phyloP scores from a whole-genome alignment of 2,113 vertebrate genomes.

The Eleginops maclovinus region DNA sequence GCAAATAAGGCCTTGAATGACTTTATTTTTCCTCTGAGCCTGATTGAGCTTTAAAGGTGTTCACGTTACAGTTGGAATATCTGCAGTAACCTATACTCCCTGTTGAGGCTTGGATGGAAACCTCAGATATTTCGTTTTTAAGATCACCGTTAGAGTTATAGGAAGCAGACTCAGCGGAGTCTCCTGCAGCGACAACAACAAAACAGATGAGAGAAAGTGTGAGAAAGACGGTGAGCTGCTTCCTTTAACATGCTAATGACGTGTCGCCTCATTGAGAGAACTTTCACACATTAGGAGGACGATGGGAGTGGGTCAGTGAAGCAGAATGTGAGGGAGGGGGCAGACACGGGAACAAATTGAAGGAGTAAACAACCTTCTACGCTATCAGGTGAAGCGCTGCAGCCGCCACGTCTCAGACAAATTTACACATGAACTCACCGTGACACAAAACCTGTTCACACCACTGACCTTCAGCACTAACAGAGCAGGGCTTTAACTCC shows the following conservation, averaged over 20 bases:
- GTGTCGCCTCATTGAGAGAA: neutral
- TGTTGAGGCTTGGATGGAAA: no score
- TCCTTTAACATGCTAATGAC: conserved; percentile 31
- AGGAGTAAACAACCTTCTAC: conserved; percentile 10
- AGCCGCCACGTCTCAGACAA: neutral
- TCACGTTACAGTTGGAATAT: no score
- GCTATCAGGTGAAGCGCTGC: conserved; percentile 19
- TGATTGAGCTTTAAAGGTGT: no score
- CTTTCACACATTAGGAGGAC: conserved; percentile 13
- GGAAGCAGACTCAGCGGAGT: conserved; percentile 28
- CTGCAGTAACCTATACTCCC: no score
- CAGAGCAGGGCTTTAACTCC: neutral
- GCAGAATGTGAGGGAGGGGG: neutral
- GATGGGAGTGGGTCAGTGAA: neutral
- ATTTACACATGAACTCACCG: conserved; percentile 13
- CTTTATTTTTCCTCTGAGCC: no score
- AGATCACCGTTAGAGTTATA: neutral
- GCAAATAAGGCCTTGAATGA: no score
- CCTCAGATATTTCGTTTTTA: no score
- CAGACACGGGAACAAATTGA: neutral
- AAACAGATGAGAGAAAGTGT: conserved; percentile 1
- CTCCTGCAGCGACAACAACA: neutral
- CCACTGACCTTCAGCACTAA: neutral
- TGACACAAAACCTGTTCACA: neutral
- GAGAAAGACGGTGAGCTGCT: neutral